phyloP scores from a whole-genome alignment of 2,888 invertebrate species.

The Eretmocerus hayati region DNA sequence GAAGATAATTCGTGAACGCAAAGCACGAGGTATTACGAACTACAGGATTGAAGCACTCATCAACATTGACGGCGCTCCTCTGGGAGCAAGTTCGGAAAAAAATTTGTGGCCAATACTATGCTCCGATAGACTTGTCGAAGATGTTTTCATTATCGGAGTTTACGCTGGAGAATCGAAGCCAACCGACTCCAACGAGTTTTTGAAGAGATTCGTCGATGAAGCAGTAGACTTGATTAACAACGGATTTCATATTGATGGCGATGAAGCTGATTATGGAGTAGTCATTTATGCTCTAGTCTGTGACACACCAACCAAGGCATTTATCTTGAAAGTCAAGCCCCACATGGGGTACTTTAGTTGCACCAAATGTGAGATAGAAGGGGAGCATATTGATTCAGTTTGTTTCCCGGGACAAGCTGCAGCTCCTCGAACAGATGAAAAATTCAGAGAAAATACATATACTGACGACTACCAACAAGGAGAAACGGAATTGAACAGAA shows the following conservation, averaged over 20 bases:
- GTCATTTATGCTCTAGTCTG: slow-evolving; percentile 14
- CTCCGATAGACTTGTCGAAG: neutral
- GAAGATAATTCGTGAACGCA: slow-evolving; percentile 1
- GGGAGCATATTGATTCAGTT: slow-evolving; percentile 10
- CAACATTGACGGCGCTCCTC: slow-evolving; percentile 10
- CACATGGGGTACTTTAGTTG: slow-evolving; percentile 20
- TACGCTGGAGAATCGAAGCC: slow-evolving; percentile 9
- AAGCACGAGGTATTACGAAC: neutral
- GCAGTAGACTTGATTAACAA: neutral
- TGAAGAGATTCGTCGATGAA: slow-evolving; percentile 7
- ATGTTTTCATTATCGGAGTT: slow-evolving; percentile 8
- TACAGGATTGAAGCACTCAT: neutral
- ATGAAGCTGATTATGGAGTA: neutral
- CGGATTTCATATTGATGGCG: neutral
- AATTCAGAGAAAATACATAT: slow-evolving; percentile 10
- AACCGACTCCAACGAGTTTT: slow-evolving; percentile 7
- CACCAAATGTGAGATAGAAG: slow-evolving; percentile 22
- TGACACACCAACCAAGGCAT: slow-evolving; percentile 24
- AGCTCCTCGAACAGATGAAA: slow-evolving; percentile 16
- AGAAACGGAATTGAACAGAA: slow-evolving; percentile 11
- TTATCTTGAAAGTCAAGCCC: slow-evolving; percentile 15
- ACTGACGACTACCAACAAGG: slow-evolving; percentile 19
- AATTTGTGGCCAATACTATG: too few relatives aligned
- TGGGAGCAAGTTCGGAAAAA: too few relatives aligned
- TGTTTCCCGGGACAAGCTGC: slow-evolving; percentile 20